Percentiles rank a stretch among this genome's conserved stretches.
Conservation (phyloP, 1,140 invertebrate genomes). For the Diorhabda carinulata region DNA sequence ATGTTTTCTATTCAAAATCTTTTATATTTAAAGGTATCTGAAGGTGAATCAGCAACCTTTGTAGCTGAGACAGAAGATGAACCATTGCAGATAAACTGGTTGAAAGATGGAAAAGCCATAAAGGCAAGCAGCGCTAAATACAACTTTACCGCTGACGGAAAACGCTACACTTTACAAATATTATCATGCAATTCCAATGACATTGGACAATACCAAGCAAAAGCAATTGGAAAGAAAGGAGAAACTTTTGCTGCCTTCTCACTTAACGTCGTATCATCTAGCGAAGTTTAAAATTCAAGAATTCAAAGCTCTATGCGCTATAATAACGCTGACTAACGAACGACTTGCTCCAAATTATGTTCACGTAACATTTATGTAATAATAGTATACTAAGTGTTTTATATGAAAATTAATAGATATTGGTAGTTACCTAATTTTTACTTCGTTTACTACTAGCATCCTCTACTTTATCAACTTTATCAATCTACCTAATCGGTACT, state of each 20-base stretch:
- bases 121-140: conserved; percentile 68
- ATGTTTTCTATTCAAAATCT: not conserved
- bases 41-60: conserved; percentile 78
- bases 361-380: conserved; percentile 38
- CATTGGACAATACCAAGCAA: conserved; percentile 85
- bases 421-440: conserved; percentile 9
- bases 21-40: conserved; percentile 51
- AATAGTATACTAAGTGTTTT: conserved; percentile 41
- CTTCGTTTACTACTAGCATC: conserved; percentile 34
- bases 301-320: conserved; percentile 25
- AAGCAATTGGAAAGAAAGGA: conserved; percentile 78
- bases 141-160: conserved; percentile 76
- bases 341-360: conserved; percentile 39
- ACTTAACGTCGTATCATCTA: conserved; percentile 64
- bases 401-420: conserved; percentile 29
- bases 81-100: conserved; percentile 68
- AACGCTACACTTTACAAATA: conserved; percentile 72
- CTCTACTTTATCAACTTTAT: conserved; percentile 38
- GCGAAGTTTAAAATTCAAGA: conserved; percentile 36
- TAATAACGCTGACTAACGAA: conserved; percentile 36
- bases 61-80: conserved; percentile 69
- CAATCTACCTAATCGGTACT: conserved; percentile 15
- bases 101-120: conserved; percentile 86
- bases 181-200: conserved; percentile 72
- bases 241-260: conserved; percentile 81